Conservation (phyloP, 2,888 invertebrate species). For the Phyllotreta cruciferae region DNA sequence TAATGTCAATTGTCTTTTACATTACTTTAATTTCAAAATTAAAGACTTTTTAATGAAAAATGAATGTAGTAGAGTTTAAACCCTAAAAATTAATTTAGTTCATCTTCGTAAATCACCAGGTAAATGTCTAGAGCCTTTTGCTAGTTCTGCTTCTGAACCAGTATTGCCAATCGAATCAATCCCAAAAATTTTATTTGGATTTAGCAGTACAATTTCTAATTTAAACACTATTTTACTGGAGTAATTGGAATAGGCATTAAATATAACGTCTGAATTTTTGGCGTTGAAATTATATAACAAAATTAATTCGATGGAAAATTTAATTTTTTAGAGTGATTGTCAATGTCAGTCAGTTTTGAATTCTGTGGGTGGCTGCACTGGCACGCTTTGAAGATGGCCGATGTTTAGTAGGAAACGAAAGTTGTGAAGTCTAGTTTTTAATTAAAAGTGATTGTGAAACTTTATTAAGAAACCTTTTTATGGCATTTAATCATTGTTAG, state of each 20-base stretch:
- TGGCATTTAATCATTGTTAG: constrained; percentile 44
- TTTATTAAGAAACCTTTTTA: constrained; percentile 44
- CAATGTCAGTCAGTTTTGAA: constrained; percentile 10
- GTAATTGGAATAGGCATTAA: no score
- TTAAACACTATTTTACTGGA: no score
- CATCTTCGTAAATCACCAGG: no score
- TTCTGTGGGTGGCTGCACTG: constrained; percentile 60
- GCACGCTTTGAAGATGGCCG: constrained; percentile 60
- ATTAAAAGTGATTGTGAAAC: constrained; percentile 50
- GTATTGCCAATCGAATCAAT: no score
- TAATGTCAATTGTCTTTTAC: no score
- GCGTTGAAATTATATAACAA: background rate
- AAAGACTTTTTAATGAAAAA: constrained; percentile 4
- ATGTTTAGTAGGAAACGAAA: constrained; percentile 52
- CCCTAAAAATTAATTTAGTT: no score
- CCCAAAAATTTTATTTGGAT: background rate
- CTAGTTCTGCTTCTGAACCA: no score
- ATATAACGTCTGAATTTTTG: background rate
- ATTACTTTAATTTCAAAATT: background rate
- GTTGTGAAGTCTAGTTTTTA: constrained; percentile 47
- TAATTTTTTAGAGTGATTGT: no score
- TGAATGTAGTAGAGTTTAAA: no score
- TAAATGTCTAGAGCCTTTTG: no score
- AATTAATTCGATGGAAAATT: no score
- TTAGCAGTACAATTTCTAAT: background rate